Percentiles rank a stretch among this genome's conserved stretches.
Evolutionary conservation across 1,140 invertebrate genomes (phyloP).

Genomic region (Drosophila ercepeae): DNA sequence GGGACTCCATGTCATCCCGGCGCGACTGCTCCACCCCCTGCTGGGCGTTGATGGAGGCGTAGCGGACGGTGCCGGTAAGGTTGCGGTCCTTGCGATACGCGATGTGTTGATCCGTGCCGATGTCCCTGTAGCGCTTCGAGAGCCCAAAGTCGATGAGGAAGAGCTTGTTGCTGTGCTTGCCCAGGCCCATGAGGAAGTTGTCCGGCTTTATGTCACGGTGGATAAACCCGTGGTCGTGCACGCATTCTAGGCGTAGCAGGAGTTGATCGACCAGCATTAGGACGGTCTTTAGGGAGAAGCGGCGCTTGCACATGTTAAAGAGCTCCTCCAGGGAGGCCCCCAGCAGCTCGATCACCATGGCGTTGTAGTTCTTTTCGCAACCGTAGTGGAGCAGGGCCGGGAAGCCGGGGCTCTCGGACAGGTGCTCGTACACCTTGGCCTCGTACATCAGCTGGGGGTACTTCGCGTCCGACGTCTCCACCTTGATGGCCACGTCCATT

Average conservation of each 20-base stretch:
- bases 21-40: slow-evolving; percentile 93
- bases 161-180: slow-evolving; percentile 95
- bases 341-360: slow-evolving; percentile 99
- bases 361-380: slow-evolving; percentile 98
- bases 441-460: slow-evolving; percentile 99
- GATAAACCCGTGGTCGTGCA: slow-evolving; percentile 98
- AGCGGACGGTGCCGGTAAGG: slow-evolving; percentile 92
- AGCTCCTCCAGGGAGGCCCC: slow-evolving; percentile 99
- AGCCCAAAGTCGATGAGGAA: slow-evolving; percentile 99
- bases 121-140: slow-evolving; percentile 98
- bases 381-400: slow-evolving; percentile 98
- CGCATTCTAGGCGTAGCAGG: slow-evolving; percentile 97
- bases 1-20: slow-evolving; percentile 96
- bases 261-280: slow-evolving; percentile 98
- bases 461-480: slow-evolving; percentile 99
- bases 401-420: slow-evolving; percentile 95
- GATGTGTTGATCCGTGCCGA: slow-evolving; percentile 95
- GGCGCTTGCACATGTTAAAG: slow-evolving; percentile 98
- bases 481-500: slow-evolving; percentile 99
- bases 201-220: slow-evolving; percentile 99
- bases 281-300: slow-evolving; percentile 98
- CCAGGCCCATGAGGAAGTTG: slow-evolving; percentile 99
- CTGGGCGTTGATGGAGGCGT: slow-evolving; percentile 91
- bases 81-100: slow-evolving; percentile 99
- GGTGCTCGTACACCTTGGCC: slow-evolving; percentile 99